phyloP scores from a whole-genome alignment of 2,888 invertebrate genomes.

The Polyommatus iphigenia region DNA sequence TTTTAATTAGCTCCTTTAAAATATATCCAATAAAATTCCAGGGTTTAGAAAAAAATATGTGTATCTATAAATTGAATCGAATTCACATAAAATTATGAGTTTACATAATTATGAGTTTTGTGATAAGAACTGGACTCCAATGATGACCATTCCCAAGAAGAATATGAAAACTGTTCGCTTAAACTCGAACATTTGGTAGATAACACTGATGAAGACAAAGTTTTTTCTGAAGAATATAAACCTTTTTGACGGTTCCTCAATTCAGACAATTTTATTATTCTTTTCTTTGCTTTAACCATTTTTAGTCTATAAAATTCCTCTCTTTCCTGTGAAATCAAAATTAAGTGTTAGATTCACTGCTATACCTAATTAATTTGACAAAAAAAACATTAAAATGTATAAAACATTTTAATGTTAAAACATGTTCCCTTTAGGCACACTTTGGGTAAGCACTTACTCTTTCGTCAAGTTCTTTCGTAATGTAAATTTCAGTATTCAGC shows the following conservation, averaged over 20 bases:
- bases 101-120: neutral
- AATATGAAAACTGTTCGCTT: constrained; percentile 37
- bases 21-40: neutral
- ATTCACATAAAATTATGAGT: neutral
- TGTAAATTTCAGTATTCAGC: constrained; percentile 68
- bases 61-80: too few species aligned
- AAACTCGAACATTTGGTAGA: neutral
- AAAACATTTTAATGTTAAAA: too few species aligned
- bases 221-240: neutral
- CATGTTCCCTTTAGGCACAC: too few species aligned
- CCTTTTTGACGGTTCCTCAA: neutral
- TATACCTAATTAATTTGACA: too few species aligned
- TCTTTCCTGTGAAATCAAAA: constrained; percentile 55
- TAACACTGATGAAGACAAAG: neutral
- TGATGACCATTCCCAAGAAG: neutral
- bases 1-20: neutral
- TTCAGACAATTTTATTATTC: constrained; percentile 34
- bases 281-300: constrained; percentile 74
- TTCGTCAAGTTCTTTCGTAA: constrained; percentile 72
- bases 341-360: too few species aligned
- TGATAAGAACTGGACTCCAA: neutral
- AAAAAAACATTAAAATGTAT: too few species aligned
- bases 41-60: too few species aligned
- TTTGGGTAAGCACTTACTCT: constrained; percentile 49
- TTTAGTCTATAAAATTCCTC: constrained; percentile 75